Evolutionary conservation across 2,888 invertebrate genomes (phyloP), one percentile per base, ranked within the genome.

Genomic region (Tetropium fuscum): DNA sequence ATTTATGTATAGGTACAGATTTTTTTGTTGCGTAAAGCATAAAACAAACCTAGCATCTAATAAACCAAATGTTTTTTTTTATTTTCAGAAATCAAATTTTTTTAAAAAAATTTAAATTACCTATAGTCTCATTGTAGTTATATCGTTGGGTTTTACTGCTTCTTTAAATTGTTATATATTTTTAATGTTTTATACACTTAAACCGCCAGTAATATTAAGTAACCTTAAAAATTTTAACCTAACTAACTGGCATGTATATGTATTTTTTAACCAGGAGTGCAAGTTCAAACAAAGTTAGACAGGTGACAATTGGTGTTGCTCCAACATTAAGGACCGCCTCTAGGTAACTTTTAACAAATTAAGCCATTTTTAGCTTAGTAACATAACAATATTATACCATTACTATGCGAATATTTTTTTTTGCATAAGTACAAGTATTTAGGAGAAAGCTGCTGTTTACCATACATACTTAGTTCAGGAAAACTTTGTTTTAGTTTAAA

Each of bases 251-350:
- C 78, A 78, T 79, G 78, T 80, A 57, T 64, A 69, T 74, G 66
- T 72, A 65, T 75, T 67, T 75, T 71, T 78, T 75, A 73, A 75
- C 69, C 73, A 82, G 81, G 81, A 78, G 78, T 67, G 75, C 79
- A 75, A 78, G 78, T 70, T 74, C 78, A 72, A 77, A 71, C 77
- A 80, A 80, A 77, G 77, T 80, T 63, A 76, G 78, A 66, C 77
- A 78, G 71, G 78, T 79, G 73, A 79, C 81, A 63, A 79, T 80
- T 70, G 78, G 79, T 78, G 79, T 79, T 66, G 82, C 80, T 70
- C 81, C 82, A 68, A 79, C 74, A 58, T 73, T 82, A 70, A 73
- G 82, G 80, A 81, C 82, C 53, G 79, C 81, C 63, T 79, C 81
- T 81, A 82, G 82, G 82, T 82, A 82, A 81, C 69, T 27, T 25